These are phyloP conservation scores for Pseudolycoriella hygida DNA, from an alignment of 2,888 invertebrate species.

Conservation along the genomic window DNA sequence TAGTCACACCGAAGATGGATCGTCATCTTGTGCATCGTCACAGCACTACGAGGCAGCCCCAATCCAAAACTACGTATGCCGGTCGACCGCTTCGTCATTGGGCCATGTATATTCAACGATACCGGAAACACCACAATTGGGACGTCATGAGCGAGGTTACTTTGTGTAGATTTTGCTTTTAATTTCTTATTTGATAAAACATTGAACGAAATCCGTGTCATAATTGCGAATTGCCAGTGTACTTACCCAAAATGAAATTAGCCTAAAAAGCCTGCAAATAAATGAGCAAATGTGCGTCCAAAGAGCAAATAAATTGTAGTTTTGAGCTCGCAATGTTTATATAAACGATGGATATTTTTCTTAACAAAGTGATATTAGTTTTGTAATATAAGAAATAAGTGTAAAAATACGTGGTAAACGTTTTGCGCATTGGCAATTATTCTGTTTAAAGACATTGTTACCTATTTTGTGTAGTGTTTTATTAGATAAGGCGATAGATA, in stretches of 20 bases:
- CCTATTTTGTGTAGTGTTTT: too few species aligned
- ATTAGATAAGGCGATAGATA: too few species aligned
- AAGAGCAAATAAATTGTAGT: neutral
- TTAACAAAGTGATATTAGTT: too few species aligned
- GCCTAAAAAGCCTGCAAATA: neutral
- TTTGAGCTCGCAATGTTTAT: neutral
- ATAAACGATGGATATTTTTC: neutral
- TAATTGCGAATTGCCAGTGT: neutral
- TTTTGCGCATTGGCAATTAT: too few species aligned
- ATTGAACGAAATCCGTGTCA: too few species aligned
- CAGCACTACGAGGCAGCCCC: conserved; percentile 9
- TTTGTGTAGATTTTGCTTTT: conserved; percentile 7
- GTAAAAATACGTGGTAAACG: too few species aligned
- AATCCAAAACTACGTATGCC: conserved; percentile 8
- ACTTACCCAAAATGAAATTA: neutral
- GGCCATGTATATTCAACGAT: conserved; percentile 12
- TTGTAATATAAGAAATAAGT: too few species aligned
- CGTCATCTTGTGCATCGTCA: conserved; percentile 9
- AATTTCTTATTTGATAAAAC: too few species aligned
- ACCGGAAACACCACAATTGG: conserved; percentile 11
- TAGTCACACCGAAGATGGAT: conserved; percentile 10
- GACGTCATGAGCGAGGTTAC: conserved; percentile 9
- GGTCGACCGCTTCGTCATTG: conserved; percentile 9
- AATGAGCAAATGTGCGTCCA: neutral
- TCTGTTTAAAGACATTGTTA: too few species aligned